phyloP scores from a whole-genome alignment of 2,797 vertebrate species.

The Acanthiza pusilla region DNA sequence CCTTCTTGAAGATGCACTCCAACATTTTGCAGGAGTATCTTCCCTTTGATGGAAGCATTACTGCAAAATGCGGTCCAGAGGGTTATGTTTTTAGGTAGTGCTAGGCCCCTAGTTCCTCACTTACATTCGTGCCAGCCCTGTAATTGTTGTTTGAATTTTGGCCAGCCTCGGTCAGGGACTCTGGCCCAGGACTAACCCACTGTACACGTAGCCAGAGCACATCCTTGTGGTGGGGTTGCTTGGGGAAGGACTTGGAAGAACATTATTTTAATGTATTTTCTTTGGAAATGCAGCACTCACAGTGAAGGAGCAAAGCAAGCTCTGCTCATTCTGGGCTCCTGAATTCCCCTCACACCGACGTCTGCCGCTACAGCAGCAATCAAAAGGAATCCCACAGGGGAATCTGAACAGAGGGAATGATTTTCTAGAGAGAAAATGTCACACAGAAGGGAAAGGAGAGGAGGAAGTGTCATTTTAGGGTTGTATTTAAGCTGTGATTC shows the following conservation, averaged over 20 bases:
- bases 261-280: neutral
- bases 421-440: neutral
- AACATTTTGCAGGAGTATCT: neutral
- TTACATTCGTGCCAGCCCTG: neutral
- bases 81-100: neutral
- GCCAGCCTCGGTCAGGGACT: neutral
- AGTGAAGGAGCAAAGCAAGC: neutral
- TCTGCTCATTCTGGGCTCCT: neutral
- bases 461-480: neutral
- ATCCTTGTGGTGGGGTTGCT: neutral
- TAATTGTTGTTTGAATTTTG: neutral
- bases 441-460: neutral
- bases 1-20: neutral
- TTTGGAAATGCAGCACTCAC: fast-evolving
- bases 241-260: neutral
- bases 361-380: neutral
- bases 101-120: neutral
- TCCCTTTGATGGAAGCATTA: neutral
- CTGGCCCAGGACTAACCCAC: neutral
- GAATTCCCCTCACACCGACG: neutral
- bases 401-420: neutral
- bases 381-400: neutral
- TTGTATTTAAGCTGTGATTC: neutral
- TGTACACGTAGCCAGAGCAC: fast-evolving
- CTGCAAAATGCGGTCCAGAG: neutral